Percentiles rank a stretch among this genome's conserved stretches.
Conservation (phyloP, 1,140 invertebrate species). For the Drosophila kohkoa region DNA sequence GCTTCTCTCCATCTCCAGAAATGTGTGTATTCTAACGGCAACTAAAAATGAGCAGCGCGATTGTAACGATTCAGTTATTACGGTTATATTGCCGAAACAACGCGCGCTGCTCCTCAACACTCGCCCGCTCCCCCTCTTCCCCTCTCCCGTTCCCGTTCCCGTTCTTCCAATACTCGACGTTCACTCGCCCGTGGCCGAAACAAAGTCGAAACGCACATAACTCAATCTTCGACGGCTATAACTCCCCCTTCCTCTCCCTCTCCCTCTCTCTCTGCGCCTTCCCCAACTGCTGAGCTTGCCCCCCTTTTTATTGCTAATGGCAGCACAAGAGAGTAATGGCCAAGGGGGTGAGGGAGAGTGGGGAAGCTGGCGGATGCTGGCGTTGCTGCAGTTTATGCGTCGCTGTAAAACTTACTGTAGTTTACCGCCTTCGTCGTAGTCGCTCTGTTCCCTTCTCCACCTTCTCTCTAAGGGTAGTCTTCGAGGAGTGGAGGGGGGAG, state of each 20-base stretch:
- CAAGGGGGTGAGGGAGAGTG: background rate
- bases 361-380: slow-evolving; percentile 12
- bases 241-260: background rate
- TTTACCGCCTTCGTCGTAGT: slow-evolving; percentile 54
- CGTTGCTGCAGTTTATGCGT: slow-evolving; percentile 75
- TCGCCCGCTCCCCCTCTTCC: no score
- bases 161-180: background rate
- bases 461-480: background rate
- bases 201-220: slow-evolving; percentile 84
- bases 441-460: background rate
- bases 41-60: slow-evolving; percentile 75
- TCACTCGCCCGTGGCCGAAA: slow-evolving; percentile 49
- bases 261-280: no score
- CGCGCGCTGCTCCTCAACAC: slow-evolving; percentile 31
- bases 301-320: slow-evolving; percentile 78
- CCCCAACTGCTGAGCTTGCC: slow-evolving; percentile 21
- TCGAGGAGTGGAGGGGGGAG: background rate
- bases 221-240: slow-evolving; percentile 81
- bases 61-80: slow-evolving; percentile 85
- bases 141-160: background rate
- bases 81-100: slow-evolving; percentile 84
- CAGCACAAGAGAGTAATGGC: slow-evolving; percentile 32
- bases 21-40: slow-evolving; percentile 79
- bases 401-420: slow-evolving; percentile 79
- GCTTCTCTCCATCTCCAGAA: background rate